Percentiles rank a stretch among this genome's conserved stretches.
Conservation (phyloP, 2,888 invertebrate genomes). For the Apomyelois bistriatella region DNA sequence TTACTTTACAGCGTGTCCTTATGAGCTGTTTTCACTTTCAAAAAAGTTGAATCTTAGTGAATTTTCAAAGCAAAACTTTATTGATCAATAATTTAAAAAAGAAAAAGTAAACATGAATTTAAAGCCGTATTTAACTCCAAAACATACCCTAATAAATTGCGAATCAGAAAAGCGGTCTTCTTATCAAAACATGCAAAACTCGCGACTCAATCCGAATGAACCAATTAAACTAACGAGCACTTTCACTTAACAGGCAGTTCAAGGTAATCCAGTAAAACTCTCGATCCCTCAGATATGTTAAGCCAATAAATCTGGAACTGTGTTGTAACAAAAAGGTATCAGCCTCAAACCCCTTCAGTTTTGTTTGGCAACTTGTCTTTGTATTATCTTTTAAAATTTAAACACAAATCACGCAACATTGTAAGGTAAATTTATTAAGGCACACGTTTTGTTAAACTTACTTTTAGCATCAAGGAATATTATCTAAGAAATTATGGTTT, state of each 20-base stretch:
- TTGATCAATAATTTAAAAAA: neutral
- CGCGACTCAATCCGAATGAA: conserved; percentile 46
- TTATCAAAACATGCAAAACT: conserved; percentile 64
- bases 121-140: conserved; percentile 25
- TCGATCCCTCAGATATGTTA: conserved; percentile 36
- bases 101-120: neutral
- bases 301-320: conserved; percentile 39
- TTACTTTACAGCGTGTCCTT: neutral
- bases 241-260: conserved; percentile 71
- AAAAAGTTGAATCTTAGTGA: neutral
- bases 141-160: conserved; percentile 40
- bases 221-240: conserved; percentile 74
- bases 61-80: neutral
- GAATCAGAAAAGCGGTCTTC: conserved; percentile 40
- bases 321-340: conserved; percentile 26
- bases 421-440: neutral
- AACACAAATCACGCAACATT: neutral
- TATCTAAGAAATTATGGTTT: neutral
- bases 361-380: conserved; percentile 11
- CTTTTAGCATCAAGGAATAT: neutral
- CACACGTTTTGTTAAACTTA: neutral
- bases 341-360: neutral
- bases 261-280: conserved; percentile 60
- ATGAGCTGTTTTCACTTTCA: neutral
- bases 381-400: neutral